Conservation (phyloP, 2,888 invertebrate species). For the Toxonevra muliebris region DNA sequence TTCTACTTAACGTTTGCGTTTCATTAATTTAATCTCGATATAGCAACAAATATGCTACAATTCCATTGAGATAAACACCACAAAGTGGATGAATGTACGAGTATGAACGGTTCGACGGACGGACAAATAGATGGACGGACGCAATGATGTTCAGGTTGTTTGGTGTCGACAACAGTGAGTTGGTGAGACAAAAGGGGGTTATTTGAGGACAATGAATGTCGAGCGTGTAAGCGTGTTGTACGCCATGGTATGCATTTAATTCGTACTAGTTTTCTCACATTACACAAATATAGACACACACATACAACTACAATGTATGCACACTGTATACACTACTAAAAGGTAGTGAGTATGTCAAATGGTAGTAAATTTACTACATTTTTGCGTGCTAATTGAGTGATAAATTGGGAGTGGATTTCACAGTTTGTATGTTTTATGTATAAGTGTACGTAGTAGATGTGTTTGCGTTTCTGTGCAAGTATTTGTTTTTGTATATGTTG, state of each 20-base stretch:
- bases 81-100: not conserved
- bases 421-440: slow-evolving; percentile 8
- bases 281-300: not conserved
- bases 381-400: slow-evolving; percentile 63
- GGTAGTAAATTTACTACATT: slow-evolving; percentile 49
- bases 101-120: slow-evolving; percentile 11
- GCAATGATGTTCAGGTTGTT: no score
- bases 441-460: slow-evolving; percentile 5
- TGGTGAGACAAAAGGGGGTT: no score
- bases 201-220: no score
- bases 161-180: no score
- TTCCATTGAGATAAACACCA: slow-evolving; percentile 58
- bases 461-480: slow-evolving; percentile 11
- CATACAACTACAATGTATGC: not conserved
- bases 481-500: slow-evolving; percentile 39
- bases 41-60: slow-evolving; percentile 62
- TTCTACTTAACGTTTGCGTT: slow-evolving; percentile 46
- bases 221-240: no score
- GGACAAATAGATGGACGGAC: not conserved
- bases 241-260: not conserved
- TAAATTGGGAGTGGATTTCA: slow-evolving; percentile 60
- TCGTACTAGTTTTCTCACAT: not conserved
- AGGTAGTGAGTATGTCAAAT: slow-evolving; percentile 34
- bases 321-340: not conserved
- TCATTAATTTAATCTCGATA: slow-evolving; percentile 59